Evolutionary conservation across 1,140 invertebrate genomes (phyloP).

Genomic region (Popillia japonica): DNA sequence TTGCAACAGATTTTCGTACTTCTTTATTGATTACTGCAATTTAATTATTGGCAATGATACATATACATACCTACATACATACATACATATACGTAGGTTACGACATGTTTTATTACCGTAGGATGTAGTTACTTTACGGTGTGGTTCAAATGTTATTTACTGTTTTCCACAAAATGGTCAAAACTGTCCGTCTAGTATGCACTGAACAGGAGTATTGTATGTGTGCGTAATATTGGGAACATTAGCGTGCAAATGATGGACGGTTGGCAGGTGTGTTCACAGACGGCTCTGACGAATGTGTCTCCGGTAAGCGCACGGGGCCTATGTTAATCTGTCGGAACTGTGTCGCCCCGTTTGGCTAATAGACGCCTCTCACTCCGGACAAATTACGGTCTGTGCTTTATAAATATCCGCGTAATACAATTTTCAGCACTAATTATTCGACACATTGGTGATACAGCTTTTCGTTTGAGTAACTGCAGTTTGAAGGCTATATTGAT

Average conservation of each 20-base stretch:
- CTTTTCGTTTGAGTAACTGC: no score
- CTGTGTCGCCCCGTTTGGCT: slow-evolving; percentile 40
- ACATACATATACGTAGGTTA: no score
- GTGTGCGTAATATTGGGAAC: slow-evolving; percentile 4
- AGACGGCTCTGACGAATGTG: slow-evolving; percentile 47
- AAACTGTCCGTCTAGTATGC: no score
- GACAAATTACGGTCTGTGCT: slow-evolving; percentile 46
- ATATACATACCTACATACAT: no score
- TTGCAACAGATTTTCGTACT: no score
- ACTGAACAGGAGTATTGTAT: background rate
- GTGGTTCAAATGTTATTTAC: no score
- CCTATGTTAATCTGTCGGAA: slow-evolving; percentile 29
- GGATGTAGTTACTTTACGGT: no score
- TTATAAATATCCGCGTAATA: slow-evolving; percentile 49
- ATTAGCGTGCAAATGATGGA: slow-evolving; percentile 44
- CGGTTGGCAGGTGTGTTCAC: slow-evolving; percentile 47
- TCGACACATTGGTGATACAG: slow-evolving; percentile 38
- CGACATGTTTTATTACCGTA: no score
- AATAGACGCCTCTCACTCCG: slow-evolving; percentile 24
- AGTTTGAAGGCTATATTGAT: no score
- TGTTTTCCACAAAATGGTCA: no score
- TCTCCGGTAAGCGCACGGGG: slow-evolving; percentile 41
- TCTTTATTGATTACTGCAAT: no score
- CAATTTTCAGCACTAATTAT: slow-evolving; percentile 50
- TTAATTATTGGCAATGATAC: no score